Conservation (phyloP, 2,113 vertebrate genomes). For the Lontra canadensis region DNA sequence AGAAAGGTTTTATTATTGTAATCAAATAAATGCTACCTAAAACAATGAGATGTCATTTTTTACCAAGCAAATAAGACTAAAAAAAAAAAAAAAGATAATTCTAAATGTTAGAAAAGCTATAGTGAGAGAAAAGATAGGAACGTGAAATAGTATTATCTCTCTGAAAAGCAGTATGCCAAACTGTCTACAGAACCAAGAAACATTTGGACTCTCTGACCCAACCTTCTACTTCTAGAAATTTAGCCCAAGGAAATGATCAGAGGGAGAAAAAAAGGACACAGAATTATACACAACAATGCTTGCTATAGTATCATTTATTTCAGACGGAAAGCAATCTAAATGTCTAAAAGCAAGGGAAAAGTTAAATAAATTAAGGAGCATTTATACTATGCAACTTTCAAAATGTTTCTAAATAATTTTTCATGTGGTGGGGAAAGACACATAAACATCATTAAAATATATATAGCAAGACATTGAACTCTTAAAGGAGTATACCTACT, state of each 20-base stretch:
- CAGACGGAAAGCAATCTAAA: background rate
- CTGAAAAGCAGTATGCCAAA: background rate
- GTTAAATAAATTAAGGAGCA: background rate
- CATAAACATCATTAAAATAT: background rate
- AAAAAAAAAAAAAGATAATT: background rate
- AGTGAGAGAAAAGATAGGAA: background rate
- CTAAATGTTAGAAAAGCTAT: background rate
- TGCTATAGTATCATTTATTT: background rate
- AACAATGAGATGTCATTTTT: background rate
- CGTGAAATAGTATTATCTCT: background rate
- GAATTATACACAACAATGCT: background rate
- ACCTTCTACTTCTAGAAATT: background rate
- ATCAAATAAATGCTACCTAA: slow-evolving; percentile 32
- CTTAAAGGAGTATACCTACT: background rate
- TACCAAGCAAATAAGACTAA: background rate
- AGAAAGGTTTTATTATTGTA: background rate
- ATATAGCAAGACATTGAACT: background rate
- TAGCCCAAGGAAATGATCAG: background rate
- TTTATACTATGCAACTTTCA: background rate
- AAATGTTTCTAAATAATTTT: slow-evolving; percentile 37
- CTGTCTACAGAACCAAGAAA: background rate
- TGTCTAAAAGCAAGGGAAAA: background rate
- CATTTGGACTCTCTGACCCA: background rate
- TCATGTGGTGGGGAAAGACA: background rate
- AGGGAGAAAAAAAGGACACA: background rate